Base-by-base conservation (phyloP, 64 coral and sea anemone genomes). In the Pocillopora verrucosa region DNA sequence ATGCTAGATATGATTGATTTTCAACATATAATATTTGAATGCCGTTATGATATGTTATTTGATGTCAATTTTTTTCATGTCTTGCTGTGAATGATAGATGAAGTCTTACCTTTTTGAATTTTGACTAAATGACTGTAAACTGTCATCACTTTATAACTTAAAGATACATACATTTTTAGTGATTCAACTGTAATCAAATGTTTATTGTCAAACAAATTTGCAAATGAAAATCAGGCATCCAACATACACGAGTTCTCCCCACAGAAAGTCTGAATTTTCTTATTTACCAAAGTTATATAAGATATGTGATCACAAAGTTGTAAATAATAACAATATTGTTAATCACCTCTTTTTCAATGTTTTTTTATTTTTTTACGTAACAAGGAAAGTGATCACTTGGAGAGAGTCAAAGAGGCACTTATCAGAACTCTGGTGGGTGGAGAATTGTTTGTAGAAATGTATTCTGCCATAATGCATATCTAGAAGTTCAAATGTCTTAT, bases 391-490 rank as follows among this genome's bases (percentile, higher is more conserved):
- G 94, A 99, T 79, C 76, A 88, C 63, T 36, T 91, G 87, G 97
- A 99, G 65, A 87, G 97, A 88, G 88, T 99, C 75, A 56, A 89
- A 34, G 97, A 99, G 76, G 97, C 97, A 77, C 36, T 99, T 5
- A 93, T 94, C 65, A 88, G 97, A 84, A 86, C 92, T 65, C 74
- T 98, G 87, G 96, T 98, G 84, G 11, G 92, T 89, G 63, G 7
- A 36, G 58, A 70, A 83, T 41, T 38, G 9, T 10, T 14, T 25
- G n/a, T 38, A 16, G 0, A 75, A 20, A 38, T 80, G 1, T 67
- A 34, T 14, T 62, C n/a, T 70, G 65, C 34, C 30, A 69, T 36
- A 70, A 70, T n/a, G 6, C 12, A n/a, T 10, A 45, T 56, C 16
- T 9, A 35, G 65, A n/a, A 51, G 30, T 26, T 35, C 0, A 20